Evolutionary conservation across 2,113 vertebrate species (phyloP), one percentile per base, ranked within the genome.

Genomic region (Hippopotamus amphibius): DNA sequence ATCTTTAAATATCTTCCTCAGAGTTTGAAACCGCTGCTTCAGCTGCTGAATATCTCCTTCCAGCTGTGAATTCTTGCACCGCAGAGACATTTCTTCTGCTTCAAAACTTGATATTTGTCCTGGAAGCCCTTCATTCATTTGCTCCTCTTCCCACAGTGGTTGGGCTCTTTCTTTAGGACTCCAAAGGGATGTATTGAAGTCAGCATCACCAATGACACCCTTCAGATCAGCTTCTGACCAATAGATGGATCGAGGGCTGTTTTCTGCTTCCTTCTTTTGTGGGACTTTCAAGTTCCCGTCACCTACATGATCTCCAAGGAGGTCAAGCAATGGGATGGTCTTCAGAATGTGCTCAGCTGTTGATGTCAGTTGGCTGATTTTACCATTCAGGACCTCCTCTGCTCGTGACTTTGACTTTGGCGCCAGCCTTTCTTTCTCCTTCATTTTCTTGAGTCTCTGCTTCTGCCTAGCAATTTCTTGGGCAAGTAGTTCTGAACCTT

Each of bases 231-330:
- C n/a, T 65, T 33, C 46, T 50, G 68, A 46, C 11, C 0, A 4
- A 26, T 0, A 4, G 17, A 0, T 0, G 0, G 26, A 16, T 33
- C 2, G 33, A 48, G 1, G 14, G 1, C 8, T 55, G 4, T 37
- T 43, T 46, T 53, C 28, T 7, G 11, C 46, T 53, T 77, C 61
- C 24, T 37, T 19, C 12, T 16, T 30, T 15, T 2, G 4, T 61
- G 43, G 12, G 28, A 24, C 61, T 19, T 30, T 24, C 24, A 0
- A 17, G 57, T 2, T 37, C 55, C 37, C 3, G 0, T 7, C 48
- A 43, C 7, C 19, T 12, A 4, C 0, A 0, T 2, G 7, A 17
- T 8, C 15, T 12, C 30, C 21, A 4, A 41, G 41, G 48, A 37
- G 14, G 22, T 16, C 13, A 33, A 21, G 33, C 2, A 5, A 26